Base-by-base conservation (phyloP, 2,888 invertebrate species). In the Heliconius sara region DNA sequence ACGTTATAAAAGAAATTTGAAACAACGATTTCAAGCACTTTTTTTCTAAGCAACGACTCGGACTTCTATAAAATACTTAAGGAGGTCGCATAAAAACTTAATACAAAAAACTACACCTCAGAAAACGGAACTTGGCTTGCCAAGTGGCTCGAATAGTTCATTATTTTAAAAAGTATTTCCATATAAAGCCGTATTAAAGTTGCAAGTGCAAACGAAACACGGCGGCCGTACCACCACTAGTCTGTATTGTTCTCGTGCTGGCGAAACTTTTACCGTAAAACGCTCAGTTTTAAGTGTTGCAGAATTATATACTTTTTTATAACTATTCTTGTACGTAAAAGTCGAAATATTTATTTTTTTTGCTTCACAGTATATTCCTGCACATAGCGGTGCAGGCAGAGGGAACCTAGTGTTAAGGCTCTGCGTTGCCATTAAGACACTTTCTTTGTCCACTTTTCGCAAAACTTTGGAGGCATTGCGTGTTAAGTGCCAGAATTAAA, bases 121-220 rank as follows among this genome's bases (percentile, higher is more conserved):
- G 73, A 67, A 78, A 73, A 67, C 39, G 27, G 9, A 78, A 78
- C 77, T 71, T 34, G 52, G 39, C 71, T 43, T 65, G 30, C 30
- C 43, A 47, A 78, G 72, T 73, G 66, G 73, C 78, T 78, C 34
- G 73, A 73, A 73, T 60, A 78, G 67, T 73, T 78, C 78, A 73
- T 78, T 73, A 78, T 78, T 78, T 78, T 73, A 78, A 73, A 78
- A 73, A 77, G 74, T 70, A 80, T 74, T 47, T 70, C 57, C n/a
- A 52, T 66, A 70, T 52, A 80, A 80, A 75, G 77, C 52, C 52
- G 65, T 52, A 77, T 77, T 70, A 78, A 78, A 78, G 39, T 67
- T 78, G 66, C 78, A 78, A 78, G 73, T 67, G 78, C 66, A 66
- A 73, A 78, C 78, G 73, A 39, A 73, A 78, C 78, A 72, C 72